Evolutionary conservation across 2,113 vertebrate genomes (phyloP), one percentile per base, ranked within the genome.

Genomic region (Lophochroa leadbeateri): DNA sequence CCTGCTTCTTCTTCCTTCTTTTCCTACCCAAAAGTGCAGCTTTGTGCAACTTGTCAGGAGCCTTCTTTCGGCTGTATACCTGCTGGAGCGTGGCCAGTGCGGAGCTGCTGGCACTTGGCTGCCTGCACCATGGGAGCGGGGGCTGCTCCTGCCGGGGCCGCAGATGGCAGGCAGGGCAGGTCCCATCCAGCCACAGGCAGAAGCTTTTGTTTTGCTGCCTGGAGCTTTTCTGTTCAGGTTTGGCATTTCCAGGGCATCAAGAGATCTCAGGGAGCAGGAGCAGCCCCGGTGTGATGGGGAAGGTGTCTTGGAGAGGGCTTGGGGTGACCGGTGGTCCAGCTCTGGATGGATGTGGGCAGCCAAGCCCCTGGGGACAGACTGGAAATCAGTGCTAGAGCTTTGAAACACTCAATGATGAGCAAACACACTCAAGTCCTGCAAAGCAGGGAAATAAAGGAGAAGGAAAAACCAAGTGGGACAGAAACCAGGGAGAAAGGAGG

Each of bases 121-220:
- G 17, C 75, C 13, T 29, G 29, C 6, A 27, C 7, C 65, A 2
- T 24, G 13, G 17, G 79, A 58, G 46, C 85, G 55, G 9, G 5
- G 50, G 81, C 90, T 31, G 81, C 53, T 68, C 29, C 43, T 20
- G n/a, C 57, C 3, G 16, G 58, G 41, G 2, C 24, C 27, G 78
- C 97, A 97, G 97, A 95, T 97, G 97, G 97, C 91, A 96, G 72
- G 92, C 95, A 91, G 97, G 96, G 52, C 69, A 43, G 52, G 57
- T 46, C 33, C 19, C 24, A 0, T 9, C 58, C 68, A 91, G 33
- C 57, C 72, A 7, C 37, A 0, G 3, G 1, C 14, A 77, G 55
- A 49, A 68, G 75, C 94, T 95, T 96, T 96, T 96, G 93, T 96
- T 92, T 44, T 50, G 44, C 49, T 65, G 61, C 60, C 77, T 4